Evolutionary conservation across 1,140 invertebrate species (phyloP), one percentile per base, ranked within the genome.

Genomic region (Aphis gossypii): DNA sequence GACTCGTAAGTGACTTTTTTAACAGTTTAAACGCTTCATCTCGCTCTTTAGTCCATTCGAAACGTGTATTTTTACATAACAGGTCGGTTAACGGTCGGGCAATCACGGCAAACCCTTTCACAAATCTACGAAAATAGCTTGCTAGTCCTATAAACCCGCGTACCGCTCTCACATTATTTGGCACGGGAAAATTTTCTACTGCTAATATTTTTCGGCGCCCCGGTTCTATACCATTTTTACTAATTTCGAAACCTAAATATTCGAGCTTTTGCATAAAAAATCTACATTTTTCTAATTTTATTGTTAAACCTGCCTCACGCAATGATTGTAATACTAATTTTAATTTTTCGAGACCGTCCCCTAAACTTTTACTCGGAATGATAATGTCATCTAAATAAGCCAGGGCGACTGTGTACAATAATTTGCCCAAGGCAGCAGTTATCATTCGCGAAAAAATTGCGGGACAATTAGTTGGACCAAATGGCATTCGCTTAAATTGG

Each of bases 401-500:
- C 14, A 95, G 92, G 25, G 94, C 94, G 23, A 68, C 56, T 1
- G 46, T 90, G 41, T 94, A 89, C 21, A 93, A 94, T 8, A 95
- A 46, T 23, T 94, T 94, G 0, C 30, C 56, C 23, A 94, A 76
- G 2, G 95, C 94, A 14, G 89, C 94, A 84, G 96, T 94, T 92
- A 96, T 95, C 21, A 95, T 86, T 35, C 95, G 91, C 93, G 96
- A 95, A 94, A 96, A 96, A 44, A 95, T 95, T 2, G 95, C 94
- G 3, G 95, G 95, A 0, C 95, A 95, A 92, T 95, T 95, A 60
- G 95, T 95, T 0, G 95, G 93, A 1, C 95, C 95, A 94, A 95
- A 96, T 4, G 95, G 95, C 95, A 96, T 95, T 88, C 95, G 88
- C 14, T 94, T 84, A 94, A 95, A 96, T 93, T 95, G 94, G 56